Evolutionary conservation across 64 coral and sea anemone genomes (phyloP).

Genomic region (Pocillopora damicornis): DNA sequence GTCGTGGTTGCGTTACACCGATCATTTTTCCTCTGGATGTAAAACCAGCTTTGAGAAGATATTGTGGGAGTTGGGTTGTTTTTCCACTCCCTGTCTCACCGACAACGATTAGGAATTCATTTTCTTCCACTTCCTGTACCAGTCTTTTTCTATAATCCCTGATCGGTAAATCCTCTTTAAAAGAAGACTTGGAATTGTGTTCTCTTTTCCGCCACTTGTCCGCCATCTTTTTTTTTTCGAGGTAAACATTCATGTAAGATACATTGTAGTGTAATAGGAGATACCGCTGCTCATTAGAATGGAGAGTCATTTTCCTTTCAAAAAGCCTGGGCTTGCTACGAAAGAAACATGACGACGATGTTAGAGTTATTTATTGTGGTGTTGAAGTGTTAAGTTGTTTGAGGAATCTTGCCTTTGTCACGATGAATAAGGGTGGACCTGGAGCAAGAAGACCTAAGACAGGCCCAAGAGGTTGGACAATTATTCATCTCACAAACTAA

Average conservation of each 20-base stretch:
- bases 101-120: slow-evolving; percentile 77
- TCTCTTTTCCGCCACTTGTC: background rate
- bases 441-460: slow-evolving; percentile 38
- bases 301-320: background rate
- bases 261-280: background rate
- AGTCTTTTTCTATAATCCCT: slow-evolving; percentile 48
- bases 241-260: background rate
- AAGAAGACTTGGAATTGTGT: background rate
- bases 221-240: slow-evolving; percentile 48
- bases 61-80: slow-evolving; percentile 88
- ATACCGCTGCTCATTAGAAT: background rate
- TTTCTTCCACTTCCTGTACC: slow-evolving; percentile 75
- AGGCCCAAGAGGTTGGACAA: slow-evolving; percentile 29
- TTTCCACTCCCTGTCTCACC: slow-evolving; percentile 97
- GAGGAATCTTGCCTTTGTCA: background rate
- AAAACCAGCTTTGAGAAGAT: slow-evolving; percentile 61
- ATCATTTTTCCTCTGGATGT: slow-evolving; percentile 53
- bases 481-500: background rate
- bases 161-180: slow-evolving; percentile 63
- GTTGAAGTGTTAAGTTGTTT: background rate
- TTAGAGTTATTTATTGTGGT: background rate
- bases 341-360: background rate
- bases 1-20: slow-evolving; percentile 81
- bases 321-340: background rate
- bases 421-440: slow-evolving; percentile 40